These are phyloP conservation scores for Enteromius argenteus DNA, from an alignment of 2,797 vertebrate genomes.

Conservation along the genomic window DNA sequence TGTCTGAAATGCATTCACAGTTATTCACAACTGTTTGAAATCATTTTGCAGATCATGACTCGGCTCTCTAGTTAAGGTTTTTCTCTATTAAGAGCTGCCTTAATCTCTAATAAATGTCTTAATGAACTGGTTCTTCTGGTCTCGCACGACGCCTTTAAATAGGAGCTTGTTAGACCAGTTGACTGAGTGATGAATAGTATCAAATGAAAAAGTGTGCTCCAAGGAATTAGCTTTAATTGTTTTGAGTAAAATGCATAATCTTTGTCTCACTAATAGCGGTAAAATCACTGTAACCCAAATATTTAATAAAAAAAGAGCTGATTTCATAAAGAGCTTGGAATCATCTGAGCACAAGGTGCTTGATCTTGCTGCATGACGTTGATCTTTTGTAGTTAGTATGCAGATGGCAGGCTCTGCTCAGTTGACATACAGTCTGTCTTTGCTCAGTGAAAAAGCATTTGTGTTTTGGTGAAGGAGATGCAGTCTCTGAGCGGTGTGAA, in stretches of 20 bases:
- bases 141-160: background rate
- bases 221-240: background rate
- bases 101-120: background rate
- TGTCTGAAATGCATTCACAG: background rate
- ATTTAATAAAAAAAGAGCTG: background rate
- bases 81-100: background rate
- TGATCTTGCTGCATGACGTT: background rate
- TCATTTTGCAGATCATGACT: background rate
- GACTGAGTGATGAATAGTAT: background rate
- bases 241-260: background rate
- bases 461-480: conserved; percentile 39
- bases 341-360: background rate
- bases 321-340: background rate
- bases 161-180: conserved; percentile 21
- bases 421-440: conserved; percentile 39
- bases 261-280: background rate
- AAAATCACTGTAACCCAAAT: background rate
- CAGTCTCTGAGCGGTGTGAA: conserved; percentile 4
- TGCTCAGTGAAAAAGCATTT: conserved; percentile 45
- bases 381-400: conserved; percentile 52
- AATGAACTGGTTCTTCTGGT: conserved; percentile 4
- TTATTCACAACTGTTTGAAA: background rate
- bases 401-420: conserved; percentile 27
- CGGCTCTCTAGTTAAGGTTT: background rate
- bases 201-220: background rate